Base-by-base conservation (phyloP, 2,113 vertebrate species). In the Triplophysa dalaica region DNA sequence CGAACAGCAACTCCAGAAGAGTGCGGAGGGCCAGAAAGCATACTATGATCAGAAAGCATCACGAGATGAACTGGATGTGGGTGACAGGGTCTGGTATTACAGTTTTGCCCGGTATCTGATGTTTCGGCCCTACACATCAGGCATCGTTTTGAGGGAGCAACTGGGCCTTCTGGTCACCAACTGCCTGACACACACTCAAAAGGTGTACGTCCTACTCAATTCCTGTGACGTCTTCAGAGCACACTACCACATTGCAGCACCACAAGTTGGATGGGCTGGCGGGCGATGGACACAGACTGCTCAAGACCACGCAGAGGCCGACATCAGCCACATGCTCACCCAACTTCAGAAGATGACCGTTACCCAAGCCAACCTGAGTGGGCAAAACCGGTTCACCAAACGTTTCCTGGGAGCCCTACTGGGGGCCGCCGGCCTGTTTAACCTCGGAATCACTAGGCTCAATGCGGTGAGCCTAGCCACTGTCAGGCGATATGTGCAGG, bases 161-260 rank as follows among this genome's bases (percentile, higher is more conserved):
- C 54, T 66, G 0, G 66, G 77, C 43, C 66, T 78, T 0, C 54
- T 78, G 7, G 60, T 78, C 9, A 70, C 66, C 43, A 78, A 70
- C 56, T 78, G 66, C 17, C 3, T 54, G 1, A 22, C 56, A 0
- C 64, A 78, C 9, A 45, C 65, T 1, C 65, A 78, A 4, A n/a
- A n/a, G n/a, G n/a, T n/a, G n/a, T n/a, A n/a, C n/a, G n/a, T n/a
- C n/a, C n/a, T n/a, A n/a, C n/a, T n/a, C n/a, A n/a, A n/a, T n/a
- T n/a, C n/a, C n/a, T n/a, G n/a, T n/a, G n/a, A n/a, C n/a, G n/a
- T n/a, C n/a, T n/a, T n/a, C n/a, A n/a, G n/a, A n/a, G n/a, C n/a
- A n/a, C n/a, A n/a, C n/a, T n/a, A n/a, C n/a, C n/a, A n/a, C n/a
- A n/a, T n/a, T n/a, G n/a, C n/a, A n/a, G n/a, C n/a, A n/a, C n/a